Evolutionary conservation across 2,113 vertebrate species (phyloP), one percentile per base, ranked within the genome.

Genomic region (Octodon degus): DNA sequence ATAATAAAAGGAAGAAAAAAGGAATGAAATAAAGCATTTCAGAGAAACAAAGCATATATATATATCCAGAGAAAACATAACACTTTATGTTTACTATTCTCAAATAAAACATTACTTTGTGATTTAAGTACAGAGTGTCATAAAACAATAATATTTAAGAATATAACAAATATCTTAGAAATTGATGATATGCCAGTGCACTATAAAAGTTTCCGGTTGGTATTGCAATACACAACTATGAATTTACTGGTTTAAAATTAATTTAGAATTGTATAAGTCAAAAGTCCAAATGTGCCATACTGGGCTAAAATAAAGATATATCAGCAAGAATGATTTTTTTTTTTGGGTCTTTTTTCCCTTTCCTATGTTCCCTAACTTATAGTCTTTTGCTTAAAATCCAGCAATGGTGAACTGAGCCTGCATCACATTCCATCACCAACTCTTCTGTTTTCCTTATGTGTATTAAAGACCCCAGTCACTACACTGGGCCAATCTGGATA

Each of bases 1-100:
- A 87, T 47, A 81, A 85, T 37, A n/a, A 60, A 37, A 37, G 88
- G 19, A 53, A 11, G 55, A 94, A 72, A 72, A 91, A 0, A 91
- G 86, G 37, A 65, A 32, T 76, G 83, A 89, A 62, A 47, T 17
- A 92, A 96, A 81, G 17, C 43, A 91, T 92, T 88, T 95, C 77
- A 92, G 63, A 92, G 65, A 85, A 62, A 80, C 84, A 2, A 91
- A 76, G 68, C 86, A 60, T 74, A 86, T 86, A 63, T 9, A 58
- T 43, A 4, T 53, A 74, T 24, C 25, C 58, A 74, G 87, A 92
- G 81, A 63, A 81, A 91, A 82, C 37, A 81, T 34, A 13, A 70
- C 14, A 76, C 1, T 90, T 50, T 2, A 24, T 86, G 68, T 68
- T 77, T 63, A 90, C 68, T 88, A 74, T 81, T 50, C 25, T 90